These are phyloP conservation scores for Sporophila hypoxantha DNA, from an alignment of 2,113 vertebrate species.

Conservation along the genomic window DNA sequence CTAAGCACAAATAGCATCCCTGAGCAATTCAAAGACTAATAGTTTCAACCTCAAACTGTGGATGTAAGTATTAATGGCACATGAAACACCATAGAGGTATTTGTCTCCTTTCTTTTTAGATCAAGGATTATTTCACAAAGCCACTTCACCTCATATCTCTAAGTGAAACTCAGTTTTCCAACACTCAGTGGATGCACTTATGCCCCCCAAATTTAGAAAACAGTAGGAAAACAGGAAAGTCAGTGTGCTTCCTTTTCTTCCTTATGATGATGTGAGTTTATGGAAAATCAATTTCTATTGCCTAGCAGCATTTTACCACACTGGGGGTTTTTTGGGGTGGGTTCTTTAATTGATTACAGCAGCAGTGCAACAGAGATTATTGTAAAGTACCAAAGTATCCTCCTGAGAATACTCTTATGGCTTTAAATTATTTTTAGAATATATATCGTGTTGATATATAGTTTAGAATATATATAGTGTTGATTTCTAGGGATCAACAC, in stretches of 20 bases:
- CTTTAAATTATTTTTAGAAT: background rate
- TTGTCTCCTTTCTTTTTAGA: constrained; percentile 2
- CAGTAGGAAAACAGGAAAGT: constrained; percentile 39
- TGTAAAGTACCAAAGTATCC: background rate
- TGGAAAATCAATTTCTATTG: constrained; percentile 5
- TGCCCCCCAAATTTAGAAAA: background rate
- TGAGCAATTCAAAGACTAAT: background rate
- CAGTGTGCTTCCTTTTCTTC: background rate
- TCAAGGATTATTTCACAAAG: background rate
- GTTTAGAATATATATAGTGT: background rate
- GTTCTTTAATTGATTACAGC: background rate
- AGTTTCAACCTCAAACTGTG: background rate
- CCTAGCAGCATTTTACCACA: background rate
- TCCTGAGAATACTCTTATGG: background rate
- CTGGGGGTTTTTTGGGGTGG: background rate
- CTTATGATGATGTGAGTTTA: background rate
- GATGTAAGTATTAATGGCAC: background rate
- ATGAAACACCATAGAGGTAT: background rate
- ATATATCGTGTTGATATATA: background rate
- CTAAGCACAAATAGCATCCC: background rate
- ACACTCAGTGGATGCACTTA: background rate
- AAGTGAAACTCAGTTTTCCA: background rate
- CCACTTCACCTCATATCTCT: background rate
- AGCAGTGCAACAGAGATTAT: background rate
- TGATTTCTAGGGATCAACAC: background rate